A percentile compares a stretch with the other conserved stretches of the same genome.
These are phyloP conservation scores for Meles meles DNA, from an alignment of 2,113 vertebrate genomes.

Conservation along the genomic window DNA sequence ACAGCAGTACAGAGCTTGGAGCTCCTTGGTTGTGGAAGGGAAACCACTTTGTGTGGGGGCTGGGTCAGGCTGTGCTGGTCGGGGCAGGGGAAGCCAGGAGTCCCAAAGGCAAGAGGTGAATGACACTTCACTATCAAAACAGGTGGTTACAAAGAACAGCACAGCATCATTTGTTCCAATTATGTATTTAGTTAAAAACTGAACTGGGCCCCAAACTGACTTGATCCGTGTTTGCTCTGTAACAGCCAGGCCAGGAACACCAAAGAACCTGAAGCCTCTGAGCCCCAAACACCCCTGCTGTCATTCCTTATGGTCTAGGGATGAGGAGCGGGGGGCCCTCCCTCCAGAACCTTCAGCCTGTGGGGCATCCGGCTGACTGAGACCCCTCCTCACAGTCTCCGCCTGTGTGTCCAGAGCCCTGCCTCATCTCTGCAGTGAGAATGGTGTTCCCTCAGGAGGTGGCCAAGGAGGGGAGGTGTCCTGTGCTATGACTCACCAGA, in stretches of 20 bases:
- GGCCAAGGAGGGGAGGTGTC: background rate
- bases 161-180: background rate
- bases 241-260: background rate
- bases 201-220: background rate
- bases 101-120: background rate
- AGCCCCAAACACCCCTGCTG: too few relatives aligned
- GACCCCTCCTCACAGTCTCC: background rate
- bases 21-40: background rate
- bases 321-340: background rate
- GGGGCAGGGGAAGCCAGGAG: background rate
- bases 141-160: background rate
- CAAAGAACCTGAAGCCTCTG: background rate
- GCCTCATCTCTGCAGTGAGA: background rate
- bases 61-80: background rate
- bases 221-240: background rate
- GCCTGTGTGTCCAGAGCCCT: background rate
- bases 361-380: fast-evolving
- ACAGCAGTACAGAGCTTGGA: background rate
- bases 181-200: background rate
- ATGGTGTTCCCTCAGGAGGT: background rate
- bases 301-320: background rate
- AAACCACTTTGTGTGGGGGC: background rate
- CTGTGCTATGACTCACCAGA: background rate
- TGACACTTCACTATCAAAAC: background rate
- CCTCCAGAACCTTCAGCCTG: background rate